Percentiles rank a stretch among this genome's conserved stretches.
Evolutionary conservation across 2,888 invertebrate genomes (phyloP).

Genomic region (Rhyacophila evoluta): DNA sequence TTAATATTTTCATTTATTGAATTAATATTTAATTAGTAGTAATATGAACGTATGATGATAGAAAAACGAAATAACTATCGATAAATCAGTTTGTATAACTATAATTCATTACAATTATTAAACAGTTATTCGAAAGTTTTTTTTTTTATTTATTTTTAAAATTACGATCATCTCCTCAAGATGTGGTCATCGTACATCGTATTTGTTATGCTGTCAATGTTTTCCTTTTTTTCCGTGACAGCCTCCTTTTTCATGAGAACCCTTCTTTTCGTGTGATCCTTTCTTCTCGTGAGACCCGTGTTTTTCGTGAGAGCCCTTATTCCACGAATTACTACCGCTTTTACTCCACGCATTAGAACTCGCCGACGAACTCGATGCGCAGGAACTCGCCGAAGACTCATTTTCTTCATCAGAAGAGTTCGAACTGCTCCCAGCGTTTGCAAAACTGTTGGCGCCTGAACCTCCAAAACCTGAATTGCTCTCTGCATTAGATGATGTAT

Average conservation of each 20-base stretch:
- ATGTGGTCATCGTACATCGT: no score
- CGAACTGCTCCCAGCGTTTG: neutral
- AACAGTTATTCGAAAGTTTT: no score
- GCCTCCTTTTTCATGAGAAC: neutral
- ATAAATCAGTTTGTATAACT: no score
- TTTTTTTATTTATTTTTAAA: no score
- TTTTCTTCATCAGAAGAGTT: neutral
- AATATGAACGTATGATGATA: no score
- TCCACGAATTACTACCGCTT: conserved; percentile 3
- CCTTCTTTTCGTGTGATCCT: neutral
- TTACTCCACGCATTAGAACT: conserved; percentile 25
- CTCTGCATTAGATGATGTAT: neutral
- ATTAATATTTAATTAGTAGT: no score
- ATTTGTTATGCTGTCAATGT: no score
- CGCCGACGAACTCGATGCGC: neutral
- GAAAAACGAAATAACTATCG: no score
- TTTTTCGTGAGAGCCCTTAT: neutral
- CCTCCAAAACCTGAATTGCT: neutral
- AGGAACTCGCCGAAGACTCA: neutral
- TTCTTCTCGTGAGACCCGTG: neutral
- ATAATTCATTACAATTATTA: no score
- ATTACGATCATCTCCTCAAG: no score
- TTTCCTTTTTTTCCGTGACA: neutral
- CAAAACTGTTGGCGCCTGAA: neutral
- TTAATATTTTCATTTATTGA: no score